Evolutionary conservation across 2,113 vertebrate genomes (phyloP).

Genomic region (Pangasianodon hypophthalmus): DNA sequence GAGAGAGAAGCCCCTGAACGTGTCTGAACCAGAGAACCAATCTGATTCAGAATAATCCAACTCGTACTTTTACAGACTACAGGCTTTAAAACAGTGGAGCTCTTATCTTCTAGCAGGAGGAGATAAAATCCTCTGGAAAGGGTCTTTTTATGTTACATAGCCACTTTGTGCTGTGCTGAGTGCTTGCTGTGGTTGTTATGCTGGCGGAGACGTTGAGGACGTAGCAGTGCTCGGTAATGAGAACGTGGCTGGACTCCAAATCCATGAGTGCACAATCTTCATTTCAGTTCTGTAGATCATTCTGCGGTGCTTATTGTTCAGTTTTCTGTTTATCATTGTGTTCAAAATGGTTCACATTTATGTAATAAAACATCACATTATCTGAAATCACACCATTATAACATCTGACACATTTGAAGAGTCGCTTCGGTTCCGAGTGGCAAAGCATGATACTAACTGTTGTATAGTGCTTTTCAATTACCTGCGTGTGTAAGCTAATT

Average conservation of each 20-base stretch:
- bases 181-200: not conserved
- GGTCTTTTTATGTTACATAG: not conserved
- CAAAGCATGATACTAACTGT: not conserved
- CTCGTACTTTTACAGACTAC: not conserved
- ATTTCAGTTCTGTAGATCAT: not conserved
- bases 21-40: constrained; percentile 4
- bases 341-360: not conserved
- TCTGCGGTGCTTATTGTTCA: constrained; percentile 7
- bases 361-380: not conserved
- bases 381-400: not conserved
- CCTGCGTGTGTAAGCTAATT: not conserved
- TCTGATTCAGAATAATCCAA: constrained; percentile 29
- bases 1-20: constrained; percentile 63
- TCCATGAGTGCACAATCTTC: not conserved
- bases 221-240: not conserved
- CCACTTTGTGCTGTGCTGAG: not conserved
- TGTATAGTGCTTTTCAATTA: not conserved
- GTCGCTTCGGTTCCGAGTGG: not conserved
- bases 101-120: not conserved
- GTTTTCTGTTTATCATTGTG: not conserved
- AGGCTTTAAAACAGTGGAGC: not conserved
- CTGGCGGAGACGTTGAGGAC: not conserved
- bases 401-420: not conserved
- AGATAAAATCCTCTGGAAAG: not conserved
- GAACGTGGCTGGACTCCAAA: not conserved